Percentiles rank a stretch among this genome's conserved stretches.
These are phyloP conservation scores for Etia nguti DNA, from an alignment of 2,113 vertebrate species.

Conservation along the genomic window DNA sequence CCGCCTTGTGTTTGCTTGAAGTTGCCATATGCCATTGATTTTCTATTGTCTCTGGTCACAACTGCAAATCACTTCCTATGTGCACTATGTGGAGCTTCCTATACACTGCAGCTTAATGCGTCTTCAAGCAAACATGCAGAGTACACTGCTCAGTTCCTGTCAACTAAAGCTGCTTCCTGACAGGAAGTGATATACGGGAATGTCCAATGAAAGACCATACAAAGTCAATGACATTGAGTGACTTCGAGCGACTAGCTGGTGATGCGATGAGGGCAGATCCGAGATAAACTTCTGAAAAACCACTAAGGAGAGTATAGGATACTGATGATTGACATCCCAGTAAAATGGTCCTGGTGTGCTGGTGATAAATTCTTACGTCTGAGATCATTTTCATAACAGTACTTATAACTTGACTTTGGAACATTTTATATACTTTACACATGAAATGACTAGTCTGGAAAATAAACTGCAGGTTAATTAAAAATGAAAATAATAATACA, in stretches of 20 bases:
- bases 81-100: neutral
- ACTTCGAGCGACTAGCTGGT: neutral
- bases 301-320: neutral
- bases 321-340: neutral
- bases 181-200: neutral
- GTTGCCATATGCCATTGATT: neutral
- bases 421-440: neutral
- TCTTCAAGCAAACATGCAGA: neutral
- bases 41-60: neutral
- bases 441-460: neutral
- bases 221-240: neutral
- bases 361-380: neutral
- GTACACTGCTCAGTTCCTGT: neutral
- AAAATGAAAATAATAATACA: neutral
- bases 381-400: neutral
- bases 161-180: neutral
- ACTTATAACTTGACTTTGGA: neutral
- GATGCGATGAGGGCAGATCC: fast-evolving
- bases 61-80: neutral
- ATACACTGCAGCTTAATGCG: neutral
- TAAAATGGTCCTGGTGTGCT: fast-evolving
- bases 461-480: neutral
- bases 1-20: neutral
- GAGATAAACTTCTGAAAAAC: neutral
- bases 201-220: neutral